phyloP scores from a whole-genome alignment of 2,113 vertebrate species.

The Phasianus colchicus region DNA sequence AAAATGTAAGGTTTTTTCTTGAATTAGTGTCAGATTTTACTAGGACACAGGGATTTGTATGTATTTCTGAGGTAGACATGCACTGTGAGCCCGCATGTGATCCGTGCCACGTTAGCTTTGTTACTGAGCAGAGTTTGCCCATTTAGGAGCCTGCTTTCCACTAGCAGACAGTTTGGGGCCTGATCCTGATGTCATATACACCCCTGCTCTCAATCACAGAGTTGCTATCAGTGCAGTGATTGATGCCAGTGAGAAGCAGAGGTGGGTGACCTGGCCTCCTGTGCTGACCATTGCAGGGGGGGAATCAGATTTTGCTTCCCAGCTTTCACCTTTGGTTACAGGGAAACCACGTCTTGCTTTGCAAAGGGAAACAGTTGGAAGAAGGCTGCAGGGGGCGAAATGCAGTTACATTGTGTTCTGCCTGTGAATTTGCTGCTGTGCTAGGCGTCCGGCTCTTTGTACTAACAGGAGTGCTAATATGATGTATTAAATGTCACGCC shows the following conservation, averaged over 20 bases:
- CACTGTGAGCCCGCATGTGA: not conserved
- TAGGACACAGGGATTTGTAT: not conserved
- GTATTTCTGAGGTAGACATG: slow-evolving; percentile 29
- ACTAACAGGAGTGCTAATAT: slow-evolving; percentile 88
- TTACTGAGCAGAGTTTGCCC: not conserved
- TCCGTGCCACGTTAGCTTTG: not conserved
- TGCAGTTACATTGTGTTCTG: slow-evolving; percentile 2
- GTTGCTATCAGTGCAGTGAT: not conserved
- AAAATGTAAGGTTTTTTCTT: slow-evolving; percentile 33
- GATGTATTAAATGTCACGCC: slow-evolving; percentile 92
- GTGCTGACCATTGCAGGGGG: not conserved
- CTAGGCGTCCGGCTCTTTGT: slow-evolving; percentile 73
- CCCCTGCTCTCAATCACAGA: not conserved
- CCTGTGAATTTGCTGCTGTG: slow-evolving; percentile 17
- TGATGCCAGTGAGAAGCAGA: not conserved
- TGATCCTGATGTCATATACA: not conserved
- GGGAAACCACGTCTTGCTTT: not conserved
- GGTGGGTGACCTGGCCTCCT: not conserved
- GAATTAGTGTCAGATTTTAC: slow-evolving; percentile 62
- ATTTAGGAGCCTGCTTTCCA: not conserved
- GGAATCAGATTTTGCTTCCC: slow-evolving; percentile 13
- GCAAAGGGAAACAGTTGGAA: slow-evolving; percentile 12
- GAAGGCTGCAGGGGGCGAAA: not conserved
- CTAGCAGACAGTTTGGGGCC: not conserved
- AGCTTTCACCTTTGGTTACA: slow-evolving; percentile 18